Evolutionary conservation across 2,888 invertebrate species (phyloP).

Genomic region (Xestoiulus laeticollis): DNA sequence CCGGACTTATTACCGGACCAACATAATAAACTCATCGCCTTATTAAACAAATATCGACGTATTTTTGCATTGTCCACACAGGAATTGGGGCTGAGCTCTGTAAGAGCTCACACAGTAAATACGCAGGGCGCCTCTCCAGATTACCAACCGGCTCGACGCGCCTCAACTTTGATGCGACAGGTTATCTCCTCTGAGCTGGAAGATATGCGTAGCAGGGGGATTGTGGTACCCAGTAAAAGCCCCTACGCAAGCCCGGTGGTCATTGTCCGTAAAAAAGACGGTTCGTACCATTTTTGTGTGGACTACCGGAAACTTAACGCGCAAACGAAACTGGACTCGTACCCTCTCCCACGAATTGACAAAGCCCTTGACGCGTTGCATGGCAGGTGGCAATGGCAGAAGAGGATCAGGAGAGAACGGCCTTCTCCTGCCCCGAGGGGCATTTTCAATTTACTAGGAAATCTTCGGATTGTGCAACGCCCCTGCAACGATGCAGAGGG

Average conservation of each 20-base stretch:
- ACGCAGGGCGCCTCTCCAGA: not conserved
- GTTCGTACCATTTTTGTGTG: not conserved
- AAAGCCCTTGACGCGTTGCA: not conserved
- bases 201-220: not conserved
- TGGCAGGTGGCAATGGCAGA: not conserved
- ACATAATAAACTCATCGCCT: too few species aligned
- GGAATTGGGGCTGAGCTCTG: not conserved
- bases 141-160: not conserved
- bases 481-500: not conserved
- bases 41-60: too few species aligned
- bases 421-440: not conserved
- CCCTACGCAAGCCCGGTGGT: not conserved
- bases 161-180: not conserved
- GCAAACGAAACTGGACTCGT: not conserved
- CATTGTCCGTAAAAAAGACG: not conserved
- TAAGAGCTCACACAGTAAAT: not conserved
- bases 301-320: not conserved
- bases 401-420: not conserved
- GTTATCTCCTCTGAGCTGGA: not conserved
- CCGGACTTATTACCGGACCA: too few species aligned
- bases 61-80: not conserved
- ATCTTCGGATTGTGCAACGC: too few species aligned
- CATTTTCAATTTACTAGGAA: not conserved
- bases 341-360: not conserved
- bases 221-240: not conserved